These are phyloP conservation scores for Tolypeutes matacus DNA, from an alignment of 2,797 vertebrate species.

Conservation along the genomic window DNA sequence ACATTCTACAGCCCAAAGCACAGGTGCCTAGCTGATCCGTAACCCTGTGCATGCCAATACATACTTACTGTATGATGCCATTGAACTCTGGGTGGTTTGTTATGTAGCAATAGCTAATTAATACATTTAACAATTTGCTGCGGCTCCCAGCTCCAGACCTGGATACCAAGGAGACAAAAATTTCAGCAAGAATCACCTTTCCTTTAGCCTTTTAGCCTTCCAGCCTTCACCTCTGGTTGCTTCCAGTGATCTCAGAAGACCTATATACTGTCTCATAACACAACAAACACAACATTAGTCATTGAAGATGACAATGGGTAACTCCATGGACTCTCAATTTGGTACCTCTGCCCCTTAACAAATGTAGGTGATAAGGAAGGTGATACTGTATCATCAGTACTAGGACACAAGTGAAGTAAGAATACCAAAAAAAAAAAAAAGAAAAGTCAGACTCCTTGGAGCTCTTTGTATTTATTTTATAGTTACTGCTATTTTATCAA, in stretches of 20 bases:
- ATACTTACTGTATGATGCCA: accelerated
- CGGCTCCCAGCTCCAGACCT: not conserved
- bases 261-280: not conserved
- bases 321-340: not conserved
- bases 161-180: not conserved
- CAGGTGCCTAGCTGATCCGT: not conserved
- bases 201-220: too few species aligned
- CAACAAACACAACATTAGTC: not conserved
- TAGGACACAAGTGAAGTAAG: too few species aligned
- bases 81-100: too few species aligned
- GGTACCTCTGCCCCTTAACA: not conserved
- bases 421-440: not conserved
- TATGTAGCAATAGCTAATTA: not conserved
- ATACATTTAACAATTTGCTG: not conserved
- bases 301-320: accelerated
- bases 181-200: not conserved
- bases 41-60: accelerated
- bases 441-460: not conserved
- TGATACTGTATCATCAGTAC: not conserved
- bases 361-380: not conserved
- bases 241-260: not conserved
- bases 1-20: not conserved
- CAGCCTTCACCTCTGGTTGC: not conserved
- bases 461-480: conserved; percentile 5
- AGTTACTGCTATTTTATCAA: not conserved